A percentile compares a stretch with the other conserved stretches of the same genome.
These are phyloP conservation scores for Mastomys coucha DNA, from an alignment of 2,113 vertebrate species.

Conservation along the genomic window DNA sequence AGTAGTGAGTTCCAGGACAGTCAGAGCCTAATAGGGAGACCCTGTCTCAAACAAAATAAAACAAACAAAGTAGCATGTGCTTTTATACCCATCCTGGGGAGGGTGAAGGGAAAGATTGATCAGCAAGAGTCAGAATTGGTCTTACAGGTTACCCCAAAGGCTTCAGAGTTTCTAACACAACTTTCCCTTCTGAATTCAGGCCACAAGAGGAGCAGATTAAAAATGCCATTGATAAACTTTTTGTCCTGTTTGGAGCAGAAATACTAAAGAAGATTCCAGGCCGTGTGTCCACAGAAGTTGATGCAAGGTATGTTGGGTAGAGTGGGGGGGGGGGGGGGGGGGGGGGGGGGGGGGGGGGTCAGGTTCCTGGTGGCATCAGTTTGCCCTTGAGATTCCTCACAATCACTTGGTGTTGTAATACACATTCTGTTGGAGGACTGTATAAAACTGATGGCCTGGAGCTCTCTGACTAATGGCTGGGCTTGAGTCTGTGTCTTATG, in stretches of 20 bases:
- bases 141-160: not conserved
- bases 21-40: not conserved
- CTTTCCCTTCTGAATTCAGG: slow-evolving; percentile 82
- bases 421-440: too few relatives aligned
- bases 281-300: slow-evolving; percentile 98
- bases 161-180: not conserved
- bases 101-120: not conserved
- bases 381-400: too few relatives aligned
- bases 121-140: not conserved
- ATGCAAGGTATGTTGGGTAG: slow-evolving; percentile 95
- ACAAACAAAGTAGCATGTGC: too few relatives aligned
- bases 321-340: too few relatives aligned
- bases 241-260: slow-evolving; percentile 95
- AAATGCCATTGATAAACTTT: slow-evolving; percentile 95
- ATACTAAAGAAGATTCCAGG: slow-evolving; percentile 98
- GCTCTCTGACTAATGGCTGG: not conserved
- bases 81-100: not conserved
- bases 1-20: not conserved
- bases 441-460: not conserved
- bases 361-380: too few relatives aligned
- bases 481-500: not conserved
- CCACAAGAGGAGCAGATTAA: slow-evolving; percentile 93
- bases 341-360: rapidly evolving
- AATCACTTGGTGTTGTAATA: too few relatives aligned
- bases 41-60: not conserved